Conservation (phyloP, 2,113 vertebrate genomes). For the Zosterops japonicus region DNA sequence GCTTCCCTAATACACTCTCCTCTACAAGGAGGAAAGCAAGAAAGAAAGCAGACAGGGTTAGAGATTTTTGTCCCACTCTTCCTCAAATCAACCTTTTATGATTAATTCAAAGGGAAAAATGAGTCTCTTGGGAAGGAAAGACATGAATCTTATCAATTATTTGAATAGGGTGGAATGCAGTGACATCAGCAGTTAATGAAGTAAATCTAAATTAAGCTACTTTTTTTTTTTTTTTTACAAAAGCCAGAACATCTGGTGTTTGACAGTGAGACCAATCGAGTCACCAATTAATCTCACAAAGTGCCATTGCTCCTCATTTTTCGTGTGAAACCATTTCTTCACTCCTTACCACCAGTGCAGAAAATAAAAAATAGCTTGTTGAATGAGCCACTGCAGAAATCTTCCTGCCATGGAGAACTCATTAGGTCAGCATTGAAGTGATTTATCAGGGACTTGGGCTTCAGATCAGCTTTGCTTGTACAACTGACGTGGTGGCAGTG, state of each 20-base stretch:
- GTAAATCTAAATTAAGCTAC: slow-evolving; percentile 31
- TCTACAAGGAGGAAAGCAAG: background rate
- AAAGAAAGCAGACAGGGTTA: background rate
- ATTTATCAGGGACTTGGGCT: slow-evolving; percentile 64
- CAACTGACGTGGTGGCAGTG: slow-evolving; percentile 7
- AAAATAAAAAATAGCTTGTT: slow-evolving; percentile 62
- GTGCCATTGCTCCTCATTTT: background rate
- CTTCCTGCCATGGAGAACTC: slow-evolving; percentile 51
- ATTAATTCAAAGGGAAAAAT: background rate
- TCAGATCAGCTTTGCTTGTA: slow-evolving; percentile 15
- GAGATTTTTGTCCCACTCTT: background rate
- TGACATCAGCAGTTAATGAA: slow-evolving; percentile 42
- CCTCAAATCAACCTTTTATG: background rate
- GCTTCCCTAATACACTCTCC: background rate
- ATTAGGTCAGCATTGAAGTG: slow-evolving; percentile 60
- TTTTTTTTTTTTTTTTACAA: background rate
- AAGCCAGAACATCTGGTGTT: slow-evolving; percentile 17
- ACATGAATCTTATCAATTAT: slow-evolving; percentile 16
- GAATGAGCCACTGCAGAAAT: slow-evolving; percentile 51
- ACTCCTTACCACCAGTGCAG: background rate
- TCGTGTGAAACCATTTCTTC: background rate
- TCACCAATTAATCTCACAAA: slow-evolving; percentile 49
- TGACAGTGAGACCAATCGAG: background rate
- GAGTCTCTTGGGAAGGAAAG: background rate
- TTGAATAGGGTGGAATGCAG: slow-evolving; percentile 28